Conservation (phyloP, 2,888 invertebrate genomes). For the Ormyrus nitidulus region DNA sequence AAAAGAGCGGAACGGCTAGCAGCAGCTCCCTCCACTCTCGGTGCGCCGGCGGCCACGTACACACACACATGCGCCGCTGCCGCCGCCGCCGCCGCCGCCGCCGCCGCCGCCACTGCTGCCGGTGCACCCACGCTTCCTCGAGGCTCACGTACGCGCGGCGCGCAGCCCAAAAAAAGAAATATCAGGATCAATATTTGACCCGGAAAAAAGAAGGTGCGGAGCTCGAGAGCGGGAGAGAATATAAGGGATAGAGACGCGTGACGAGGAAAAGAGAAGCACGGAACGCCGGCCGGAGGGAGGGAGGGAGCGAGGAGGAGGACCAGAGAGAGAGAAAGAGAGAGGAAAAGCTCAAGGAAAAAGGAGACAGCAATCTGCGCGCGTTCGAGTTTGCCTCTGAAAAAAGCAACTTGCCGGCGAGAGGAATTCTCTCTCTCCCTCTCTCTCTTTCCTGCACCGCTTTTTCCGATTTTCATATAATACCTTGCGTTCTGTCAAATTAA, state of each 20-base stretch:
- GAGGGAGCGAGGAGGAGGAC: neutral
- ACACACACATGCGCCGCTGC: no score
- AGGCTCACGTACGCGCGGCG: slow-evolving; percentile 39
- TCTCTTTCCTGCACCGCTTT: no score
- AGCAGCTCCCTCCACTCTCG: slow-evolving; percentile 36
- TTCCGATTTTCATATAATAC: neutral
- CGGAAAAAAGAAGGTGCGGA: slow-evolving; percentile 56
- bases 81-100: no score
- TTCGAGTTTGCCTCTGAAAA: slow-evolving; percentile 31
- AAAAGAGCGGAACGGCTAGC: slow-evolving; percentile 51
- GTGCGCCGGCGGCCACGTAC: neutral
- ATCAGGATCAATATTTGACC: slow-evolving; percentile 68
- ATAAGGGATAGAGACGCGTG: slow-evolving; percentile 1
- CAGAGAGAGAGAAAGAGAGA: neutral
- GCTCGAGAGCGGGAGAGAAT: slow-evolving; percentile 24
- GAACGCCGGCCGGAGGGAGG: neutral
- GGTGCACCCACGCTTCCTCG: slow-evolving; percentile 43
- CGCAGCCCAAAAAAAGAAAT: slow-evolving; percentile 60
- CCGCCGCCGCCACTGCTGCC: neutral
- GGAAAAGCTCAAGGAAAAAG: slow-evolving; percentile 25
- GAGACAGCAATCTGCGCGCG: slow-evolving; percentile 51
- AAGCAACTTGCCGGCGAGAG: neutral
- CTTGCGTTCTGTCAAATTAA: slow-evolving; percentile 8
- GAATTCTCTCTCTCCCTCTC: neutral
- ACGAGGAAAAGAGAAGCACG: slow-evolving; percentile 22